A percentile compares a stretch with the other conserved stretches of the same genome.
Evolutionary conservation across 2,797 vertebrate species (phyloP).

Genomic region (Cyclopterus lumpus): DNA sequence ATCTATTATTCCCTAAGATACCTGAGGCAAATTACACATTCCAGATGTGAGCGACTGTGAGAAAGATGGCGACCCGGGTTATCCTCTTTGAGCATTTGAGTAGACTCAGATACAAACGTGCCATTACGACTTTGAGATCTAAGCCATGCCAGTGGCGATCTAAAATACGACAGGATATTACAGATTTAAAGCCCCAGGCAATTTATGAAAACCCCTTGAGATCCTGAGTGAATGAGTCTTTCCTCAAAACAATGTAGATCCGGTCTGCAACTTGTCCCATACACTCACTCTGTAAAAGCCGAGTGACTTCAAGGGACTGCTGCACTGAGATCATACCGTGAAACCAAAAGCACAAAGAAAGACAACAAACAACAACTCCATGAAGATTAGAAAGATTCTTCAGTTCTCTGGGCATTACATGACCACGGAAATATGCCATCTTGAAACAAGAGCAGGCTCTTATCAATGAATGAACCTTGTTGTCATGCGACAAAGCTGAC

Average conservation of each 20-base stretch:
- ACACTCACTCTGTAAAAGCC: conserved; percentile 26
- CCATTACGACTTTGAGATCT: conserved; percentile 57
- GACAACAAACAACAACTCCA: conserved; percentile 55
- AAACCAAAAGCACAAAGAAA: conserved; percentile 47
- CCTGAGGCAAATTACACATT: conserved; percentile 66
- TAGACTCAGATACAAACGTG: conserved; percentile 51
- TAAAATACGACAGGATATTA: conserved; percentile 73
- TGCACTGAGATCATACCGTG: conserved; percentile 56
- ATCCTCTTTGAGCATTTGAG: conserved; percentile 61
- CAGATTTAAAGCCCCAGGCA: conserved; percentile 67
- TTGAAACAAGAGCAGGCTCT: conserved; percentile 57
- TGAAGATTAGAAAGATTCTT: conserved; percentile 60
- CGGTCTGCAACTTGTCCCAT: conserved; percentile 46
- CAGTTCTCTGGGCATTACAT: conserved; percentile 60
- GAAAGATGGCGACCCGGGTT: conserved; percentile 65
- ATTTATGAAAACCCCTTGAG: conserved; percentile 57
- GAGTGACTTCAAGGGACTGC: conserved; percentile 37
- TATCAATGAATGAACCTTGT: conserved; percentile 69
- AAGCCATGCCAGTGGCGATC: conserved; percentile 63
- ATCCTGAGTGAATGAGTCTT: conserved; percentile 52
- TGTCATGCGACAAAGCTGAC: conserved; percentile 65
- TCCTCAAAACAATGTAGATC: conserved; percentile 46
- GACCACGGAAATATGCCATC: conserved; percentile 68
- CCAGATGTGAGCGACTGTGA: conserved; percentile 73
- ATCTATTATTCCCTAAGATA: conserved; percentile 67